Conservation (phyloP, 2,797 vertebrate genomes). For the Paratrypauchen microcephalus region DNA sequence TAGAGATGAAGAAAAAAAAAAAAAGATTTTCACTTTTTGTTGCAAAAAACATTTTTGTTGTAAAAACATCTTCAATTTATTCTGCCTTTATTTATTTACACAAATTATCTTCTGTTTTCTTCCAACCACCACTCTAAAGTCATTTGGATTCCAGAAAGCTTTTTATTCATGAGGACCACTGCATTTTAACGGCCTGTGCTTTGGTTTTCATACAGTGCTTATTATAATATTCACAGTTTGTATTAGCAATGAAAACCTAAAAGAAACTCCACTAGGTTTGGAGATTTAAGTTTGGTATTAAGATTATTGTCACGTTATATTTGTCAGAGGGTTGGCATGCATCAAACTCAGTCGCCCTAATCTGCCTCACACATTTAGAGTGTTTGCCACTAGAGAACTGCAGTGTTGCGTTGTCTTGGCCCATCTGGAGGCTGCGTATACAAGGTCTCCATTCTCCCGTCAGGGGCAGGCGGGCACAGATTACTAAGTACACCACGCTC, state of each 20-base stretch:
- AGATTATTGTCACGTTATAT: slow-evolving; percentile 4
- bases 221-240: slow-evolving; percentile 2
- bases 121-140: background rate
- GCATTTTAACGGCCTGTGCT: background rate
- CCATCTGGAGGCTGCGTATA: slow-evolving; percentile 72
- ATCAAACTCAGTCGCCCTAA: slow-evolving; percentile 16
- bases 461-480: slow-evolving; percentile 64
- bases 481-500: slow-evolving; percentile 69
- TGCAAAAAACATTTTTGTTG: too few relatives aligned
- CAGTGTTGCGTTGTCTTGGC: slow-evolving; percentile 59
- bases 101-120: background rate
- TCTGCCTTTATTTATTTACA: background rate
- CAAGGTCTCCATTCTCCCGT: slow-evolving; percentile 73
- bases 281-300: slow-evolving; percentile 2
- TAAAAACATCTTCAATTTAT: background rate
- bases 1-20: background rate
- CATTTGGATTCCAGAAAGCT: background rate
- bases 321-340: slow-evolving; percentile 3
- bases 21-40: background rate
- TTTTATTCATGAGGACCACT: slow-evolving; percentile 4
- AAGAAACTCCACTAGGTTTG: background rate
- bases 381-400: slow-evolving; percentile 35
- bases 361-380: slow-evolving; percentile 14
- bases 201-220: background rate
- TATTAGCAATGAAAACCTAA: background rate